A percentile compares a stretch with the other conserved stretches of the same genome.
phyloP scores from a whole-genome alignment of 2,797 vertebrate genomes.

The Propithecus perrieri region DNA sequence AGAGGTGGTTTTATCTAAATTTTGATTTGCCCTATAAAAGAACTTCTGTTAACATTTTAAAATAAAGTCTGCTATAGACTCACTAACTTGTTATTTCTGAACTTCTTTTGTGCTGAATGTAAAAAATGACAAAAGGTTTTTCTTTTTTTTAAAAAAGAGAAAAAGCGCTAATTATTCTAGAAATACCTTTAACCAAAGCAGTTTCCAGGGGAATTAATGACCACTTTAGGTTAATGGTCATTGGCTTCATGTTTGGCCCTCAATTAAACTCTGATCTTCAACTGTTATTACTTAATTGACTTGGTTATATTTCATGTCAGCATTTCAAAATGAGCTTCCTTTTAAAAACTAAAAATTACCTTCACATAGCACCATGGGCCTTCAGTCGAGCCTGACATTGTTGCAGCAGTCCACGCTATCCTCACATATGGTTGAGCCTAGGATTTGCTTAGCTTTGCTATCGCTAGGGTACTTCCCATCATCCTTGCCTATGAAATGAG shows the following conservation, averaged over 20 bases:
- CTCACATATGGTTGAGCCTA: conserved; percentile 32
- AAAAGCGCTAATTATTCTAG: conserved; percentile 38
- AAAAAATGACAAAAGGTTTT: conserved; percentile 58
- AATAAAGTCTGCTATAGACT: background rate
- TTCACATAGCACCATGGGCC: conserved; percentile 64
- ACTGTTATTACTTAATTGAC: conserved; percentile 86
- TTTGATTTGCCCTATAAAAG: conserved; percentile 8
- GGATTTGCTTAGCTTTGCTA: conserved; percentile 67
- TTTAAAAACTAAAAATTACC: conserved; percentile 74
- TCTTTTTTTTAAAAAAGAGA: background rate
- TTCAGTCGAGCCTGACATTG: conserved; percentile 57
- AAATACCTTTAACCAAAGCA: conserved; percentile 75
- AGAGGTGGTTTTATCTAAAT: background rate
- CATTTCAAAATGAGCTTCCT: conserved; percentile 83
- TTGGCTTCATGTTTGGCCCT: conserved; percentile 82
- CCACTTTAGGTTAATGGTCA: conserved; percentile 82
- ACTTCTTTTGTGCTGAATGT: conserved; percentile 19
- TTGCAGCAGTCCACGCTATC: background rate
- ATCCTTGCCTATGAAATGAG: background rate
- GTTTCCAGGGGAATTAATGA: conserved; percentile 82
- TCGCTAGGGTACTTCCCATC: background rate
- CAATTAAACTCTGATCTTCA: conserved; percentile 86
- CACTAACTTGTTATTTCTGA: conserved; percentile 2
- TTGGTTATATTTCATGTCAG: conserved; percentile 83
- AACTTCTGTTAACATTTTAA: conserved; percentile 38